A percentile compares a stretch with the other conserved stretches of the same genome.
phyloP scores from a whole-genome alignment of 2,888 invertebrate species.

The Lithophane semibrunnea region DNA sequence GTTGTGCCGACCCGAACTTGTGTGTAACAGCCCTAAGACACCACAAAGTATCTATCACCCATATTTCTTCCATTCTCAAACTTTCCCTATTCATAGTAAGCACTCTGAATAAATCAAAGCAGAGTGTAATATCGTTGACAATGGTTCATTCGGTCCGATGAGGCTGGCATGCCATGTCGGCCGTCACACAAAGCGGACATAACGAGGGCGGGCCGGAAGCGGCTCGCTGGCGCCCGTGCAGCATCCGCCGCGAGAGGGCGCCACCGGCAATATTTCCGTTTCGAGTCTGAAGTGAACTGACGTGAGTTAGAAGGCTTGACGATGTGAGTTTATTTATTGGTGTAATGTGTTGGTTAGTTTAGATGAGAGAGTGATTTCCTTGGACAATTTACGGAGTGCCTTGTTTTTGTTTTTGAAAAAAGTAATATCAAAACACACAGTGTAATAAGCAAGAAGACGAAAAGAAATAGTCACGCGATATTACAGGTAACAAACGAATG shows the following conservation, averaged over 20 bases:
- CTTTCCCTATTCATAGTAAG: conserved; percentile 51
- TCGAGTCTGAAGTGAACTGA: conserved; percentile 56
- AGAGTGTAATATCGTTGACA: conserved; percentile 72
- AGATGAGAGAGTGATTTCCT: too few species aligned
- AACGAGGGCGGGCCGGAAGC: conserved; percentile 85
- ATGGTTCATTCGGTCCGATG: conserved; percentile 70
- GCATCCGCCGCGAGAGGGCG: conserved; percentile 73
- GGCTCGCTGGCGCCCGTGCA: conserved; percentile 77
- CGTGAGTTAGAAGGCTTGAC: conserved; percentile 48
- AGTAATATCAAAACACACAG: too few species aligned
- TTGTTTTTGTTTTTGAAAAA: neutral
- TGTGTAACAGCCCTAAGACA: neutral
- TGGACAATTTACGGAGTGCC: neutral
- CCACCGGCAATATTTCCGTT: conserved; percentile 82
- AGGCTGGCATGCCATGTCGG: conserved; percentile 63
- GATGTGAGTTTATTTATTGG: conserved; percentile 52
- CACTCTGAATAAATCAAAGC: conserved; percentile 65
- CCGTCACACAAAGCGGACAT: conserved; percentile 77
- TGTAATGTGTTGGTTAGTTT: neutral
- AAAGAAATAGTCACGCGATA: neutral
- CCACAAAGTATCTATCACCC: conserved; percentile 24
- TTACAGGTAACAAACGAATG: too few species aligned
- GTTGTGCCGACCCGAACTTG: neutral
- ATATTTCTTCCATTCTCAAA: conserved; percentile 42
- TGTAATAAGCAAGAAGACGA: neutral